These are phyloP conservation scores for Holotrichia oblita DNA, from an alignment of 1,140 invertebrate species.

Conservation along the genomic window DNA sequence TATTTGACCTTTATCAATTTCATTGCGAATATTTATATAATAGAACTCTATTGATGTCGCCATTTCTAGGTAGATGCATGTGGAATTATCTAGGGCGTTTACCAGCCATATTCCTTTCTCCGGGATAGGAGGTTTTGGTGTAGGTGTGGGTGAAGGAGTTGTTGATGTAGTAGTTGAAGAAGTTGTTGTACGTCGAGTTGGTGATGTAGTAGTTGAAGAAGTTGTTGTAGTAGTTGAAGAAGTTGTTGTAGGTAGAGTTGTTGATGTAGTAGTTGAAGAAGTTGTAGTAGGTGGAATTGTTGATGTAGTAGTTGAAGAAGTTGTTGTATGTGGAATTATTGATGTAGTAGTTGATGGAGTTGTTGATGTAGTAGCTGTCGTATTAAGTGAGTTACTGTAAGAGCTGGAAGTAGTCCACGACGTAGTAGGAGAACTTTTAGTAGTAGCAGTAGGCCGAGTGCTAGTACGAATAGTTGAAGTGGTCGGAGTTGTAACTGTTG, in stretches of 20 bases:
- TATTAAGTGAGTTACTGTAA: background rate
- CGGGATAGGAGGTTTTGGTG: constrained; percentile 48
- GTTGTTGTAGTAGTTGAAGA: constrained; percentile 46
- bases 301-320: background rate
- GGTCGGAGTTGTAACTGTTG: no score
- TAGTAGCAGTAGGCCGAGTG: no score
- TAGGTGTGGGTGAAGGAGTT: background rate
- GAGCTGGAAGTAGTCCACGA: no score
- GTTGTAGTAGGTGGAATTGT: background rate
- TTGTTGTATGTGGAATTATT: constrained; percentile 27
- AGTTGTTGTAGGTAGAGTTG: constrained; percentile 15
- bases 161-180: constrained; percentile 55
- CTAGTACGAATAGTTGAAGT: no score
- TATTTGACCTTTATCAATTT: constrained; percentile 3
- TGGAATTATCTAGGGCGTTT: constrained; percentile 60
- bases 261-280: background rate
- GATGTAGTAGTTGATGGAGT: constrained; percentile 38
- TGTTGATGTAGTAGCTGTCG: background rate
- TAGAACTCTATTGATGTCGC: constrained; percentile 70
- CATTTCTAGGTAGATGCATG: constrained; percentile 71
- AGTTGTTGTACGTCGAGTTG: no score
- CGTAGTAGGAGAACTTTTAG: no score
- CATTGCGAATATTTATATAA: constrained; percentile 56
- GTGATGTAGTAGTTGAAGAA: constrained; percentile 23
- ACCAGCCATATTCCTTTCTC: constrained; percentile 63